These are phyloP conservation scores for Schlechtendalia chinensis DNA, from an alignment of 1,140 invertebrate species.

Conservation along the genomic window DNA sequence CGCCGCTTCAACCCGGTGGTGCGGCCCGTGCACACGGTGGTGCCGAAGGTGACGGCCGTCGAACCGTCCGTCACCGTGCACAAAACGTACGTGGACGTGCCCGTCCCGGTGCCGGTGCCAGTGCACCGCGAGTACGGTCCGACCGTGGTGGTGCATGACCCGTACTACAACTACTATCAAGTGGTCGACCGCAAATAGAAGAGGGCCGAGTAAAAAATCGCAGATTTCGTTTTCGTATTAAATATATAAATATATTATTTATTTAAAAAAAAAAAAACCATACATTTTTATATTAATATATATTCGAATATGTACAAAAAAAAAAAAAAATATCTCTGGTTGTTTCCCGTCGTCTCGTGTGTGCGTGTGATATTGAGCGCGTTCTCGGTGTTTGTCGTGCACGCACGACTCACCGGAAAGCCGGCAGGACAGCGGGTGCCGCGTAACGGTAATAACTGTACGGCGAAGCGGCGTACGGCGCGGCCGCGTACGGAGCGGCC, in stretches of 20 bases:
- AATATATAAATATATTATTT: too few relatives aligned
- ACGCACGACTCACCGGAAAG: not conserved
- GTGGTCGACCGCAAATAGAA: constrained; percentile 9
- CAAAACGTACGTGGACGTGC: constrained; percentile 43
- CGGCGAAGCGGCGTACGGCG: constrained; percentile 51
- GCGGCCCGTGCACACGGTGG: constrained; percentile 52
- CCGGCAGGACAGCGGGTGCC: not conserved
- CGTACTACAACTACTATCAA: constrained; percentile 20
- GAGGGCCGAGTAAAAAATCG: not conserved
- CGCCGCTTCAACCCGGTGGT: constrained; percentile 50
- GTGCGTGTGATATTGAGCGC: not conserved
- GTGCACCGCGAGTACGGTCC: not conserved
- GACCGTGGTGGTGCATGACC: not conserved
- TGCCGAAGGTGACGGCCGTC: constrained; percentile 53
- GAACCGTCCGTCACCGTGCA: constrained; percentile 53
- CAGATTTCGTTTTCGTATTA: not conserved
- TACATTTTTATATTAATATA: too few relatives aligned
- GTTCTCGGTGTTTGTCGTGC: not conserved
- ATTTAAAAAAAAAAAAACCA: too few relatives aligned
- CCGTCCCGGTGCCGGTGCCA: not conserved
- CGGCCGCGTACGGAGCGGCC: not conserved
- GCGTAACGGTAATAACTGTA: constrained; percentile 22
- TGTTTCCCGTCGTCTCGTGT: not conserved
- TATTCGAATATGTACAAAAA: too few relatives aligned
- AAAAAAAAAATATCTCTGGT: not conserved